Evolutionary conservation across 2,888 invertebrate genomes (phyloP).

Genomic region (Patella pellucida): DNA sequence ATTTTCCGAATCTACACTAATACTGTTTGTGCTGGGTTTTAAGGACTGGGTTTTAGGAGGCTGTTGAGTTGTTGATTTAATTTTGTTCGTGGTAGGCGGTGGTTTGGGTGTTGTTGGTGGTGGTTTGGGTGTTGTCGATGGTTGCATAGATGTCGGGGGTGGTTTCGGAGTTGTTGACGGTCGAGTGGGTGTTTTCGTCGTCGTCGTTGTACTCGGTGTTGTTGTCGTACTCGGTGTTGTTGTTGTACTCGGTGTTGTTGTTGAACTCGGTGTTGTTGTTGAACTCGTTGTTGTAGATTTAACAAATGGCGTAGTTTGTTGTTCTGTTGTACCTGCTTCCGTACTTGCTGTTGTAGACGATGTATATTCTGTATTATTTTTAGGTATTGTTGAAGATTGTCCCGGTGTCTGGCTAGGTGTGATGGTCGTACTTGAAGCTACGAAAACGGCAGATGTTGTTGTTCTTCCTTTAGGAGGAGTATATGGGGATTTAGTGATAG

Average conservation of each 20-base stretch:
- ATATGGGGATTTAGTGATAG: not conserved
- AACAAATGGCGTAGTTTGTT: constrained; percentile 3
- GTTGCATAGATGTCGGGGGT: not conserved
- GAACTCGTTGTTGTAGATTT: not conserved
- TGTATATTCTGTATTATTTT: not conserved
- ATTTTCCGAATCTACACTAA: not conserved
- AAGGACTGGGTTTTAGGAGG: not conserved
- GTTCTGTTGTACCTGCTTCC: not conserved
- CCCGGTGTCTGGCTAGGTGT: not conserved
- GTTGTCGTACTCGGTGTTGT: not conserved
- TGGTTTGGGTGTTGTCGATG: not conserved
- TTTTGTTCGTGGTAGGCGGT: not conserved
- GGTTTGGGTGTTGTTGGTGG: not conserved
- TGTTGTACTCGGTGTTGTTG: constrained; percentile 1
- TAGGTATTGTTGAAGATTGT: no score
- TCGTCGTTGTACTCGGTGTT: not conserved
- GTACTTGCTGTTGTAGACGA: not conserved
- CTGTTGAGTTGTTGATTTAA: not conserved
- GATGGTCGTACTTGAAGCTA: not conserved
- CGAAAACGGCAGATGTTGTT: not conserved
- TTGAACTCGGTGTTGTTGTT: constrained; percentile 2
- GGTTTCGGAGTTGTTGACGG: not conserved
- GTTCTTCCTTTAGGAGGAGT: not conserved
- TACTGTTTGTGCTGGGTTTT: not conserved
- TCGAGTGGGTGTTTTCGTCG: not conserved